These are phyloP conservation scores for Temnothorax unifasciatus DNA, from an alignment of 2,888 invertebrate species.

Conservation along the genomic window DNA sequence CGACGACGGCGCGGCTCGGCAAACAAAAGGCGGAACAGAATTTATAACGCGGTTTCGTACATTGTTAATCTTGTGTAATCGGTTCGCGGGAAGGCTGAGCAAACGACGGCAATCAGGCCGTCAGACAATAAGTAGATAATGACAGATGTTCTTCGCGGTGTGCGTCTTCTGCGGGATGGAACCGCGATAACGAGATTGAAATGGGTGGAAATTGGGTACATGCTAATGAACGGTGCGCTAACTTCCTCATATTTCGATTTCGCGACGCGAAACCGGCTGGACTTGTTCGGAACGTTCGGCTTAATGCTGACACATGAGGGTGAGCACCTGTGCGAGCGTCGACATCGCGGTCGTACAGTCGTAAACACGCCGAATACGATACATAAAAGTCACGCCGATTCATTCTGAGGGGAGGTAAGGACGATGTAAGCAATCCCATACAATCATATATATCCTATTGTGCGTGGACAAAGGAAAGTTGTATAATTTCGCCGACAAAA, in stretches of 20 bases:
- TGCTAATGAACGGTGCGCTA: constrained; percentile 12
- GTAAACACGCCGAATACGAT: background rate
- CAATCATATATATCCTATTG: too few relatives aligned
- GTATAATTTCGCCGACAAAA: constrained; percentile 15
- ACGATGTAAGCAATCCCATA: background rate
- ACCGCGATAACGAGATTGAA: constrained; percentile 20
- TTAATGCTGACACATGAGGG: background rate
- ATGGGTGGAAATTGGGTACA: constrained; percentile 3
- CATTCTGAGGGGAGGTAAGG: background rate
- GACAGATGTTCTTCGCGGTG: background rate
- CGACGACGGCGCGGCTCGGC: background rate
- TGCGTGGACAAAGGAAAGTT: background rate
- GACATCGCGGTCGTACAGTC: background rate
- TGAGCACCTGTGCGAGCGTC: background rate
- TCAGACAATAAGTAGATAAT: constrained; percentile 6
- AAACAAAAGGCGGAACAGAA: background rate
- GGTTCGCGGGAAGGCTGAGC: constrained; percentile 13
- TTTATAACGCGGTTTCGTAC: background rate
- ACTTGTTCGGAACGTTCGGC: background rate
- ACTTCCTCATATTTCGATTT: constrained; percentile 10
- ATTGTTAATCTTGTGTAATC: constrained; percentile 34
- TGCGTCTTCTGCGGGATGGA: background rate
- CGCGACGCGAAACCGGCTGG: background rate
- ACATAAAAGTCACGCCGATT: background rate
- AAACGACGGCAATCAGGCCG: constrained; percentile 28